phyloP scores from a whole-genome alignment of 1,140 invertebrate genomes.

The Prorops nasuta region DNA sequence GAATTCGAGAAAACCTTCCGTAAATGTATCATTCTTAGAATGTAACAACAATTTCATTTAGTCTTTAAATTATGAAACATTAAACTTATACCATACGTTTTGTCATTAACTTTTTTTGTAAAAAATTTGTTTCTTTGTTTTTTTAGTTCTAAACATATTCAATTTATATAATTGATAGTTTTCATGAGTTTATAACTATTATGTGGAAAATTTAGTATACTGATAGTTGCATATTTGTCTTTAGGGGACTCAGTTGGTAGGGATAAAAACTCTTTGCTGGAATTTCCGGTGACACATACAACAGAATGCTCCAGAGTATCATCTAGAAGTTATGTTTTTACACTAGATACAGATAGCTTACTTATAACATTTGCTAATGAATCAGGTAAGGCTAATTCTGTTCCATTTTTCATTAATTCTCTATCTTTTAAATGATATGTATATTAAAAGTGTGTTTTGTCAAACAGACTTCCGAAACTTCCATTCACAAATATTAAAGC shows the following conservation, averaged over 20 bases:
- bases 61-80: too few relatives aligned
- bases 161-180: too few relatives aligned
- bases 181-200: too few relatives aligned
- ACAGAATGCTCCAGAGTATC: constrained; percentile 70
- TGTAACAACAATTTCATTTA: too few relatives aligned
- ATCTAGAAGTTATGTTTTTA: constrained; percentile 67
- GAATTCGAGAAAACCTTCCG: too few relatives aligned
- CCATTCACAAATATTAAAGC: constrained; percentile 73
- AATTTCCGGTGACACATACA: constrained; percentile 67
- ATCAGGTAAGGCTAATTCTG: constrained; percentile 43
- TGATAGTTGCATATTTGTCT: not conserved
- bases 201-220: too few relatives aligned
- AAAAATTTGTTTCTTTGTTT: too few relatives aligned
- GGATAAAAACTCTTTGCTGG: constrained; percentile 52
- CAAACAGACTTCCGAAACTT: constrained; percentile 72
- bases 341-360: constrained; percentile 66
- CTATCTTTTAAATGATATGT: not conserved
- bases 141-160: too few relatives aligned
- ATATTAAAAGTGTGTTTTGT: not conserved
- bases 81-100: too few relatives aligned
- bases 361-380: constrained; percentile 56
- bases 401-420: too few relatives aligned
- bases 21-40: too few relatives aligned
- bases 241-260: constrained; percentile 35
- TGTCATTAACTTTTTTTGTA: too few relatives aligned